A percentile compares a stretch with the other conserved stretches of the same genome.
Conservation (phyloP, 2,888 invertebrate genomes). For the Heliconius sara region DNA sequence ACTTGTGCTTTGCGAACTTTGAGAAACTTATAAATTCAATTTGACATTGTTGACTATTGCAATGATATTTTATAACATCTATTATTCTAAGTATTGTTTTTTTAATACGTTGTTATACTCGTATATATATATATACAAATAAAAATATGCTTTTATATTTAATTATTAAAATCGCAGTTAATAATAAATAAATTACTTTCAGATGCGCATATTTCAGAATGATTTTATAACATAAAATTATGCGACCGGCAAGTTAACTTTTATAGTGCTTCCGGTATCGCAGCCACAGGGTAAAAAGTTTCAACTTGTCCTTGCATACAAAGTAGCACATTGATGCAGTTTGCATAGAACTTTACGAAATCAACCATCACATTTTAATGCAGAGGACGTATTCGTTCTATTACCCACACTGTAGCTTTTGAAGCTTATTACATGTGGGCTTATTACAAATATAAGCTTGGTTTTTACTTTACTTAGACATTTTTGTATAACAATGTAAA, state of each 20-base stretch:
- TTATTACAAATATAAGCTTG: not conserved
- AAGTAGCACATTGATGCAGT: constrained; percentile 35
- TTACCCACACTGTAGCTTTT: constrained; percentile 1
- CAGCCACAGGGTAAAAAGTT: constrained; percentile 24
- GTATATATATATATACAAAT: not conserved
- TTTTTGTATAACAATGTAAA: too few relatives aligned
- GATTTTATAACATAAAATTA: constrained; percentile 11
- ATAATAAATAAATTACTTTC: not conserved
- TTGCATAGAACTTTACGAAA: constrained; percentile 23
- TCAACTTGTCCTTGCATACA: constrained; percentile 35
- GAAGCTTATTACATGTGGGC: not conserved
- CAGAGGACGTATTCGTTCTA: not conserved
- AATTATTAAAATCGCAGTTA: not conserved
- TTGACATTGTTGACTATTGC: not conserved
- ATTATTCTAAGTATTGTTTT: too few relatives aligned
- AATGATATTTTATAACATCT: constrained; percentile 1
- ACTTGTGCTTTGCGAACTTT: constrained; percentile 3
- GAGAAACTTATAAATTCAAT: not conserved
- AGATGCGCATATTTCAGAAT: constrained; percentile 8
- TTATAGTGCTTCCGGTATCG: constrained; percentile 23
- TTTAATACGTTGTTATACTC: too few relatives aligned
- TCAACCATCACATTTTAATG: constrained; percentile 21
- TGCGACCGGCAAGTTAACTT: constrained; percentile 17
- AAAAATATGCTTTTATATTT: not conserved
- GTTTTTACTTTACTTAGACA: not conserved